Base-by-base conservation (phyloP, 2,113 vertebrate species). In the Ceyx cyanopectus region DNA sequence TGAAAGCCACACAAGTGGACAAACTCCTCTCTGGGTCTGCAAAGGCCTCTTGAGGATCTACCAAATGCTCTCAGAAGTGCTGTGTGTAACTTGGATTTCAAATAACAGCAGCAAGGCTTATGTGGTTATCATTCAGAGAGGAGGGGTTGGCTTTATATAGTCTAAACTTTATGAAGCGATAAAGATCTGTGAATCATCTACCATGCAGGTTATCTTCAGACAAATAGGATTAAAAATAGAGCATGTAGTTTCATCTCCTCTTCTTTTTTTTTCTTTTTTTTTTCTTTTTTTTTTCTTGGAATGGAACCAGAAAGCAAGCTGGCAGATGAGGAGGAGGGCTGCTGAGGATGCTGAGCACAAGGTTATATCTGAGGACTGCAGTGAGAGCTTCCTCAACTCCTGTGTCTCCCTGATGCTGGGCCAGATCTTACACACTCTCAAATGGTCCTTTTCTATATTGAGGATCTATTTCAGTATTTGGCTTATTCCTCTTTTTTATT, bases 171-270 rank as follows among this genome's bases (percentile, higher is more conserved):
- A 60, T 61, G 69, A 91, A 96, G 79, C 79, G 91, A 95, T 96
- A 96, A 93, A 85, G 73, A 96, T 95, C 96, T 96, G 65, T 96
- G 95, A 96, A 87, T 96, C 91, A 92, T 92, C 89, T 94, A 87
- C 85, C 92, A 81, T 41, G 57, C 78, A 76, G 78, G 92, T 96
- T 93, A 93, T 89, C 89, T 94, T 75, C 91, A 87, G 92, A 92
- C 65, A 87, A 94, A 91, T 53, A 85, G 60, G 45, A 89, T 93
- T 95, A 96, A 96, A 96, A 96, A 95, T 94, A 96, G 94, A 92
- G 53, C 75, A 94, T 72, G 75, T 89, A 89, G 84, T 92, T 96
- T 95, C 2, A 0, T 45, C 72, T 82, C 7, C 23, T 43, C 37
- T 37, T 63, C 16, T 30, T 46, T 32, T 29, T 70, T 54, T 54